phyloP scores from a whole-genome alignment of 2,113 vertebrate species.

The Aix galericulata region DNA sequence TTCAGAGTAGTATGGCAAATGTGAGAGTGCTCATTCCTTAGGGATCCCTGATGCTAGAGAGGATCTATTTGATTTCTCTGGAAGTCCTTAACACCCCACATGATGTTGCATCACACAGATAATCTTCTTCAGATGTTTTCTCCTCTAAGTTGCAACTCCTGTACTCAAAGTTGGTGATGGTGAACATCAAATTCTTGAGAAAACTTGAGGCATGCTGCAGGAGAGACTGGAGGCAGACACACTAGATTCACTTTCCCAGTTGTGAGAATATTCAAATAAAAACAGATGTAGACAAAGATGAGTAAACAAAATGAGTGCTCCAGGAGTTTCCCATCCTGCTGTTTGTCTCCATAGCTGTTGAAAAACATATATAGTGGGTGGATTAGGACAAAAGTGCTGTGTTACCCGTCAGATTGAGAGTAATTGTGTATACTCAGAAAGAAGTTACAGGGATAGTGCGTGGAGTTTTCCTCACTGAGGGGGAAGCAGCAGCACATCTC shows the following conservation, averaged over 20 bases:
- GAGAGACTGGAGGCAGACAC: background rate
- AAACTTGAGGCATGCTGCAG: background rate
- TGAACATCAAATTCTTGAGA: background rate
- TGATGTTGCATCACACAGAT: background rate
- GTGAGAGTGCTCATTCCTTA: background rate
- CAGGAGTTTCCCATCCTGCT: background rate
- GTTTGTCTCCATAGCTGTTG: background rate
- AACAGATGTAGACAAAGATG: background rate
- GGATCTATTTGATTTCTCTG: background rate
- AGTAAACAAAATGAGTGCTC: background rate
- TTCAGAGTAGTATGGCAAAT: background rate
- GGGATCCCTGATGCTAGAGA: background rate
- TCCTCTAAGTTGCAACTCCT: background rate
- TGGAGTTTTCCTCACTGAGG: background rate
- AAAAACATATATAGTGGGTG: background rate
- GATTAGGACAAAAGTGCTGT: background rate
- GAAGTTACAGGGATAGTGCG: background rate
- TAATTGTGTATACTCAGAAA: background rate
- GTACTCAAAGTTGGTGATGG: background rate
- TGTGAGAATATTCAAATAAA: background rate
- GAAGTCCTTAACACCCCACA: background rate
- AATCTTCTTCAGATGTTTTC: background rate
- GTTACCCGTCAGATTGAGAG: background rate
- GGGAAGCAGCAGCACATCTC: background rate
- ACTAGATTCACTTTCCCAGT: background rate